Percentiles rank a stretch among this genome's conserved stretches.
Conservation (phyloP, 2,797 vertebrate species). For the Onychomys leucogaster region DNA sequence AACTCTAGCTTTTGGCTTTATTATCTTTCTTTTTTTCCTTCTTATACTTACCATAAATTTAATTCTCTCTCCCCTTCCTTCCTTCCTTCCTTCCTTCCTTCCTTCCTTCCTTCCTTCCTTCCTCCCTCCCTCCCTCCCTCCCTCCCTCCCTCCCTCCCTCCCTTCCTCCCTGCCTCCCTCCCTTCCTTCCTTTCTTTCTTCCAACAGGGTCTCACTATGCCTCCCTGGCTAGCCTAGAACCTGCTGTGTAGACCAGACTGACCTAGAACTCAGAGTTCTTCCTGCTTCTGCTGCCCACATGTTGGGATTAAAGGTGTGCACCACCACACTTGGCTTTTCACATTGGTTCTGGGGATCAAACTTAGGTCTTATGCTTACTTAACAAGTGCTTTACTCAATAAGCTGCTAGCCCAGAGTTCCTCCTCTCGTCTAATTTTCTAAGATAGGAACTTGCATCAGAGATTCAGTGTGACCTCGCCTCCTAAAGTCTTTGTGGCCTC, state of each 20-base stretch:
- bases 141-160: neutral
- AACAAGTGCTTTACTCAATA: neutral
- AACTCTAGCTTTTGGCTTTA: neutral
- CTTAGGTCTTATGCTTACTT: neutral
- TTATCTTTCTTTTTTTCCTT: neutral
- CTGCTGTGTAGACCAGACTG: neutral
- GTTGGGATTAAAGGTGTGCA: neutral
- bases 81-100: neutral
- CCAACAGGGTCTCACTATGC: neutral
- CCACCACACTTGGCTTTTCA: neutral
- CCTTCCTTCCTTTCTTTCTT: too few relatives aligned
- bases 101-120: too few relatives aligned
- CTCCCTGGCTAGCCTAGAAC: neutral
- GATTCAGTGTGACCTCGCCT: neutral
- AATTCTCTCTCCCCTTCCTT: neutral
- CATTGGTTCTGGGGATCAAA: neutral
- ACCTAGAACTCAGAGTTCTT: neutral
- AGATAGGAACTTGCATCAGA: neutral
- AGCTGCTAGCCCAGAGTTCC: too few relatives aligned
- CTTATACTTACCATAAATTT: neutral
- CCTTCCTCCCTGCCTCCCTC: neutral
- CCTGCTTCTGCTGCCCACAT: neutral
- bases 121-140: fast-evolving
- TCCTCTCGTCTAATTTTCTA: neutral
- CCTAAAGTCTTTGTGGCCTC: neutral